These are phyloP conservation scores for Craseonycteris thonglongyai DNA, from an alignment of 2,113 vertebrate genomes.

Conservation along the genomic window DNA sequence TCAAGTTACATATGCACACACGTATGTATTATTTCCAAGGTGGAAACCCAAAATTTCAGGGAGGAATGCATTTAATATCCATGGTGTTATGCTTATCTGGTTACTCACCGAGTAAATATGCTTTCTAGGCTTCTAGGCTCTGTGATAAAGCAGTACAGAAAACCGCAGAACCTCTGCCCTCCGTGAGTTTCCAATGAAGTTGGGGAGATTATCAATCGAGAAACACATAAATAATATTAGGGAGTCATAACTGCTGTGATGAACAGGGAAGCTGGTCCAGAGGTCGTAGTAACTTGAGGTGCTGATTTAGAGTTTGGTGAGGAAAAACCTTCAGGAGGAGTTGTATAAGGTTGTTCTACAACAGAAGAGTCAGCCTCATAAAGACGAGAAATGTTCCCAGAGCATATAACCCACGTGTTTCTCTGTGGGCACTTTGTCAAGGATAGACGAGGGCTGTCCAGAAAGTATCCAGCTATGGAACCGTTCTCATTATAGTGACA, in stretches of 20 bases:
- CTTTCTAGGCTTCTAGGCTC: conserved; percentile 4
- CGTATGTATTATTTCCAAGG: neutral
- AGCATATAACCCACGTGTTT: neutral
- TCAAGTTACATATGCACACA: neutral
- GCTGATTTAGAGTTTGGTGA: neutral
- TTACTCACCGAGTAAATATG: neutral
- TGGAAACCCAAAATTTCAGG: neutral
- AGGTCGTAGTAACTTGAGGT: neutral
- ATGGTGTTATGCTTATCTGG: neutral
- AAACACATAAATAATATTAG: neutral
- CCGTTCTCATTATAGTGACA: too few relatives aligned
- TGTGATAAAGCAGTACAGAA: neutral
- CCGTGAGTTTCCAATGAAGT: neutral
- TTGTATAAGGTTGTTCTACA: neutral
- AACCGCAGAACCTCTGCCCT: neutral
- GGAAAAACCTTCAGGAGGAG: neutral
- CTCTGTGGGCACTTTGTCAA: neutral
- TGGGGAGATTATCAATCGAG: neutral
- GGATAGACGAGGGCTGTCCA: too few relatives aligned
- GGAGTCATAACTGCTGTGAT: neutral
- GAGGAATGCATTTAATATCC: neutral
- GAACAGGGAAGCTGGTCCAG: neutral
- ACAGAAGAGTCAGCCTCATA: neutral
- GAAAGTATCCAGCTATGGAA: too few relatives aligned
- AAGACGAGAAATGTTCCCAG: neutral